Base-by-base conservation (phyloP, 2,888 invertebrate genomes). In the Colostygia pectinataria region DNA sequence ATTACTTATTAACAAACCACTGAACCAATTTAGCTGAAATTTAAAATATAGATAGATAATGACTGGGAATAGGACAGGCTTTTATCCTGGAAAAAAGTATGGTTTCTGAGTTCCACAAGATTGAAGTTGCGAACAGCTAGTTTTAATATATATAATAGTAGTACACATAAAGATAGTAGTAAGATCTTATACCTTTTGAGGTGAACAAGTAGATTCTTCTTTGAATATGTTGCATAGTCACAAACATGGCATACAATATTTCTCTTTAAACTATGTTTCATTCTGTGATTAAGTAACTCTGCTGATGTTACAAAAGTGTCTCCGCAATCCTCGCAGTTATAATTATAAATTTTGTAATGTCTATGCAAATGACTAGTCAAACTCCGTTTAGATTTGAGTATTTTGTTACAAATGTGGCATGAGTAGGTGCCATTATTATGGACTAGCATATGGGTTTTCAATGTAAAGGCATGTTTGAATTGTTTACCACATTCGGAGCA, bases 301-400 rank as follows among this genome's bases (percentile, higher is more conserved):
- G 89, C 83, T 36, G 77, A 76, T 29, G 90, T 86, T 1, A 90
- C 83, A 77, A 90, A 91, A 33, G 82, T 85, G 31, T 75, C 75
- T 7, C 91, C 90, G 68, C 90, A 91, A 27, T 83, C 83, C 59
- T 90, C 90, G 69, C 91, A 91, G 47, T 75, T 90, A 47, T 73
- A 91, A 59, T 90, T 87, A 33, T 73, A 73, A 31, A 91, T 78
- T 56, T 90, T 89, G 38, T 81, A 80, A 66, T 91, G 91, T 25
- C 91, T 70, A 43, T 78, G 76, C 71, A 85, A 79, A 50, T 91
- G 91, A 33, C 77, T 77, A 45, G 77, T 73, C 9, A 89, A 66
- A 6, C 83, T 77, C 33, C 79, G 76, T 37, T 80, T 82, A 0
- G 88, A 80, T 68, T 90, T 90, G 10, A 90, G 67, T 24, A 59